phyloP scores from a whole-genome alignment of 2,113 vertebrate genomes.

The Neolamprologus cancellatus region DNA sequence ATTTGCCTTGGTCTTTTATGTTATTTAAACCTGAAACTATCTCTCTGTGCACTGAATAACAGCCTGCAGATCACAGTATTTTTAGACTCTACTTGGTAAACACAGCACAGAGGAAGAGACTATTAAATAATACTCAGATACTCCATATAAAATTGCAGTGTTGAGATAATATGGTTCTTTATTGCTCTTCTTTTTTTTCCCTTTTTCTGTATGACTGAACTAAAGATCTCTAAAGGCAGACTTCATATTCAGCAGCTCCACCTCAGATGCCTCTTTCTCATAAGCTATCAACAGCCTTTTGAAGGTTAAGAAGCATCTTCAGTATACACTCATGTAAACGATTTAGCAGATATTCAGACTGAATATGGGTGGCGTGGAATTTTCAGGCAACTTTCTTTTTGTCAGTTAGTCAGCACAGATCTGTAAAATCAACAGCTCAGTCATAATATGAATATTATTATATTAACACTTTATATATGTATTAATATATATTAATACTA shows the following conservation, averaged over 20 bases:
- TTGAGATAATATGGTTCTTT: neutral
- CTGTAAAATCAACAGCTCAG: neutral
- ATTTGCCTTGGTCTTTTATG: slow-evolving; percentile 2
- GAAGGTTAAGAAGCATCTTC: neutral
- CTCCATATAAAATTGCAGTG: neutral
- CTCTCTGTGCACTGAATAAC: neutral
- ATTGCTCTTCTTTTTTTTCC: neutral
- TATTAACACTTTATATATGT: neutral
- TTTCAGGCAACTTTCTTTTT: neutral
- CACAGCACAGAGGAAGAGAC: neutral
- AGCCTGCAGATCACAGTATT: neutral
- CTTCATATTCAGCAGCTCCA: neutral
- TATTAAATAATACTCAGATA: neutral
- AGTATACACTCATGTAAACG: neutral
- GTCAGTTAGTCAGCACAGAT: neutral
- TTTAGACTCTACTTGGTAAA: neutral
- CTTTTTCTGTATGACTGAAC: neutral
- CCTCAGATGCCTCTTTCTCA: neutral
- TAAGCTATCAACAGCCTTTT: neutral
- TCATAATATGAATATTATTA: neutral
- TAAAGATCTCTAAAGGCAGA: neutral
- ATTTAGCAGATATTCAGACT: neutral
- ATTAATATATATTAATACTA: neutral
- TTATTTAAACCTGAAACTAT: neutral
- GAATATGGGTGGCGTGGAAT: neutral